Conservation (phyloP, 2,888 invertebrate species). For the Teleiodes luculella region DNA sequence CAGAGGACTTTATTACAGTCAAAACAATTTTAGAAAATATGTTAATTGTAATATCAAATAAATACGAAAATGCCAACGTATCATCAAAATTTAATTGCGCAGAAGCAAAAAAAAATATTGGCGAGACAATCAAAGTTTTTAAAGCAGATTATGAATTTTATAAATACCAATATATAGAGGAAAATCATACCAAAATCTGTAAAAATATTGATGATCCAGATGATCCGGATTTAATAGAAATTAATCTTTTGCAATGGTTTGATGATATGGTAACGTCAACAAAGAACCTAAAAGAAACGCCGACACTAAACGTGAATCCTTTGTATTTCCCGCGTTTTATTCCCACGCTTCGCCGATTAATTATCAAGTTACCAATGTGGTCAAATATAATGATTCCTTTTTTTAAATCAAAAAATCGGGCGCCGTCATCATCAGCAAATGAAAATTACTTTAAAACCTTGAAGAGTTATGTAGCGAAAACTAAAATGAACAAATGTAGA, state of each 20-base stretch:
- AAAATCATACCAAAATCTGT: too few relatives aligned
- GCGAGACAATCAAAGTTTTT: not conserved
- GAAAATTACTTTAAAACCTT: not conserved
- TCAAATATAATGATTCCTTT: not conserved
- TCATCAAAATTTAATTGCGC: not conserved
- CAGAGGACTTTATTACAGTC: not conserved
- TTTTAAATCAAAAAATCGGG: not conserved
- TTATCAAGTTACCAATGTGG: not conserved
- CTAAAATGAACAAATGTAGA: not conserved
- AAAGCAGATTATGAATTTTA: too few relatives aligned
- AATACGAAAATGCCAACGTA: not conserved
- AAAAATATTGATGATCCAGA: too few relatives aligned
- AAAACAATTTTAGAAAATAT: not conserved
- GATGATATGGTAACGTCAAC: not conserved
- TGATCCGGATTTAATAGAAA: not conserved
- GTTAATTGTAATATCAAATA: not conserved
- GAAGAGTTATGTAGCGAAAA: not conserved
- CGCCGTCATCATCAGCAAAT: not conserved
- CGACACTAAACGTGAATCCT: not conserved
- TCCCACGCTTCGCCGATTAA: not conserved
- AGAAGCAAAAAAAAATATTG: not conserved
- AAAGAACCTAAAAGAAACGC: not conserved
- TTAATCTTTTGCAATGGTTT: not conserved
- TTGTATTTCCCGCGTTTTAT: not conserved
- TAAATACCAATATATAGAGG: too few relatives aligned